phyloP scores from a whole-genome alignment of 2,113 vertebrate species.

The Sialia sialis region DNA sequence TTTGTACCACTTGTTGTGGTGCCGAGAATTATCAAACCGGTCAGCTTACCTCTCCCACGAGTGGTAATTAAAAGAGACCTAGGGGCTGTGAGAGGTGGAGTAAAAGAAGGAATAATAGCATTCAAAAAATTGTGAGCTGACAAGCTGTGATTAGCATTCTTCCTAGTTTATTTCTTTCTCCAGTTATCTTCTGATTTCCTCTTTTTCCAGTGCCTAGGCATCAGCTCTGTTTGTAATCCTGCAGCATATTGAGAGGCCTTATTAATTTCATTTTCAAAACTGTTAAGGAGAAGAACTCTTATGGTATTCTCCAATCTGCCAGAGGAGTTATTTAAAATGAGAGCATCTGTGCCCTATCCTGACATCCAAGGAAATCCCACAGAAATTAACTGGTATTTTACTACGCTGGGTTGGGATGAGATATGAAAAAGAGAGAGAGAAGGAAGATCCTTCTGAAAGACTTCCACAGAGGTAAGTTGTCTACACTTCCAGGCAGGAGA shows the following conservation, averaged over 20 bases:
- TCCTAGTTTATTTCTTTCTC: background rate
- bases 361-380: background rate
- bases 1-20: constrained; percentile 23
- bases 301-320: accelerated
- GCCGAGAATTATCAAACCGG: constrained; percentile 36
- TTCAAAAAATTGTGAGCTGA: background rate
- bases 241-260: background rate
- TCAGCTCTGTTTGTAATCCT: background rate
- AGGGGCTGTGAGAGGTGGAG: background rate
- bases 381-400: background rate
- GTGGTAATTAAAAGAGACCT: constrained; percentile 33
- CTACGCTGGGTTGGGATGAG: background rate
- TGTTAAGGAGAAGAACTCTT: background rate
- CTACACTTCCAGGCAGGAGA: background rate
- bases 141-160: background rate
- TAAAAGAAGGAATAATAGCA: background rate
- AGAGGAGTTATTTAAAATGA: background rate
- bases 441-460: background rate
- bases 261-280: background rate
- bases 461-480: background rate
- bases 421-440: background rate
- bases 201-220: background rate
- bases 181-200: background rate
- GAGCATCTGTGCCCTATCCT: background rate
- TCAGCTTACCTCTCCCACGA: constrained; percentile 59